phyloP scores from a whole-genome alignment of 2,888 invertebrate species.

The Argynnis bischoffii region DNA sequence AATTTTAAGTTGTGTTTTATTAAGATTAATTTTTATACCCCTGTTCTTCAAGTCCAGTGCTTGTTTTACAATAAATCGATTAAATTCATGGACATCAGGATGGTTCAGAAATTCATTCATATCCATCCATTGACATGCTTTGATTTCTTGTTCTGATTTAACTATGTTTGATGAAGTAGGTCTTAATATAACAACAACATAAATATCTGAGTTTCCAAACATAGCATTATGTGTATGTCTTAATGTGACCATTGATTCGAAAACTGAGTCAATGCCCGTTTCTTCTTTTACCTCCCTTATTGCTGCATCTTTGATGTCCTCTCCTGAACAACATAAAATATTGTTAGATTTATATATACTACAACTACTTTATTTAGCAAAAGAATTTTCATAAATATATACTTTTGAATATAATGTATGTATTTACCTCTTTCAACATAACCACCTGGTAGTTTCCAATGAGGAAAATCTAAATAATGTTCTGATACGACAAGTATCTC shows the following conservation, averaged over 20 bases:
- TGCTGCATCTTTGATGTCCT: constrained; percentile 91
- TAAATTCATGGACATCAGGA: constrained; percentile 88
- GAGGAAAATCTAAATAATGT: constrained; percentile 80
- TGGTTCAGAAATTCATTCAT: constrained; percentile 87
- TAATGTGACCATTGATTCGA: constrained; percentile 88
- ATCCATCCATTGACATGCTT: constrained; percentile 91
- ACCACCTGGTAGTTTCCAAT: constrained; percentile 91
- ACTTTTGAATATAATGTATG: not conserved
- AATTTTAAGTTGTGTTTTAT: constrained; percentile 59
- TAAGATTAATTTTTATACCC: constrained; percentile 82
- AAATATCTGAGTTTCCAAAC: constrained; percentile 94
- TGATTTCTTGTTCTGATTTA: constrained; percentile 90
- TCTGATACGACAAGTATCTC: constrained; percentile 92
- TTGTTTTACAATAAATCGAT: constrained; percentile 85
- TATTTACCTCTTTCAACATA: constrained; percentile 90
- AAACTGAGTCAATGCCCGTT: constrained; percentile 90
- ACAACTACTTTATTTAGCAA: not conserved
- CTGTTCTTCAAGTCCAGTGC: constrained; percentile 85
- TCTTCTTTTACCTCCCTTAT: constrained; percentile 95
- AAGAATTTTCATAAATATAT: not conserved
- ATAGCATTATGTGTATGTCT: constrained; percentile 89
- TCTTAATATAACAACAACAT: constrained; percentile 88
- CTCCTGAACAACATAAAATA: constrained; percentile 77
- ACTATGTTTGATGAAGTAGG: constrained; percentile 84
- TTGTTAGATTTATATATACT: not conserved